These are phyloP conservation scores for Hydrotaea diabolus DNA, from an alignment of 2,888 invertebrate genomes.

Conservation along the genomic window DNA sequence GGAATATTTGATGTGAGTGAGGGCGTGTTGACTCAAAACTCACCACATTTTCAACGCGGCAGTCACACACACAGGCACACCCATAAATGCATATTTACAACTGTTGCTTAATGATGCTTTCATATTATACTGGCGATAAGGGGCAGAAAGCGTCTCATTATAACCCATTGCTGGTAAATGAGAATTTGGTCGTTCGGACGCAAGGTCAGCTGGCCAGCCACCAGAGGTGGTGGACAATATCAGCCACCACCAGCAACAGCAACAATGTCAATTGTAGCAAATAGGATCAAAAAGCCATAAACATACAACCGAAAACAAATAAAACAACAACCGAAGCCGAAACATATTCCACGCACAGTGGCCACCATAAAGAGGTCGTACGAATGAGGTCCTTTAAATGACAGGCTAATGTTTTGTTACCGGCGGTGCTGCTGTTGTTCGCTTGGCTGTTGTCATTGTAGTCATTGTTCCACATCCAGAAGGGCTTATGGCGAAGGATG, in stretches of 20 bases:
- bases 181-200: constrained; percentile 25
- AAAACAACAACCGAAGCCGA: constrained; percentile 38
- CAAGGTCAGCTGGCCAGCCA: constrained; percentile 50
- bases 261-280: constrained; percentile 19
- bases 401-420: constrained; percentile 53
- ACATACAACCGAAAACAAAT: constrained; percentile 53
- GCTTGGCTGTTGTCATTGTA: not conserved
- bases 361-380: not conserved
- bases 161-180: constrained; percentile 41
- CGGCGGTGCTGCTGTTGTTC: not conserved
- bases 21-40: not conserved
- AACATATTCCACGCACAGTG: not conserved
- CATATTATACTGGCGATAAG: constrained; percentile 1
- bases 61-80: not conserved
- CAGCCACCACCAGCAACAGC: constrained; percentile 1
- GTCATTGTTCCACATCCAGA: not conserved
- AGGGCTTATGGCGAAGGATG: no score
- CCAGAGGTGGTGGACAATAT: constrained; percentile 25
- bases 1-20: no score
- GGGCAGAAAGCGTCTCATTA: constrained; percentile 34
- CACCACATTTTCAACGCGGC: not conserved
- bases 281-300: constrained; percentile 56
- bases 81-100: constrained; percentile 26
- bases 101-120: constrained; percentile 38
- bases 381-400: constrained; percentile 48